Evolutionary conservation across 2,113 vertebrate species (phyloP), one percentile per base, ranked within the genome.

Genomic region (Ptilorrhoa leucosticta): DNA sequence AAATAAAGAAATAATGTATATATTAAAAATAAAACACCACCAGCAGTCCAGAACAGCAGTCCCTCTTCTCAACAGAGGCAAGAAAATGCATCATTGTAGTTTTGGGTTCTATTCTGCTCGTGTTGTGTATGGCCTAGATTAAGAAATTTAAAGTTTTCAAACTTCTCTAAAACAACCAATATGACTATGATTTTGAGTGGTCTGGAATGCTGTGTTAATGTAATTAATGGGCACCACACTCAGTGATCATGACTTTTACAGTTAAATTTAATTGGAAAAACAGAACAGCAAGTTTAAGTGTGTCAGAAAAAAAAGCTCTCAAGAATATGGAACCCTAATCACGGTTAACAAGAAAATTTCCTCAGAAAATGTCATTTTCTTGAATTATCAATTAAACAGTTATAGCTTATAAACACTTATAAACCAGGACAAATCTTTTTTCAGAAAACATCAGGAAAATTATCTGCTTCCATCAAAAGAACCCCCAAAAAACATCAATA

Each of bases 401-500:
- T 58, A 56, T 3, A 48, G 20, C 26, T 66, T 66, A 76, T 13
- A 40, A 75, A 57, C 16, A 21, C 10, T 42, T 61, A 31, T 4
- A 50, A 93, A 57, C 10, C 10, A 72, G 13, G 13, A 60, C 5
- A 20, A 71, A 7, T 64, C 0, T 6, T 76, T 48, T 83, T 63
- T 14, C 40, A 83, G 11, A 79, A 90, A 79, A 28, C 1, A 5
- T 22, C 5, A 64, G 12, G 6, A 63, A 75, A 79, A 70, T n/a
- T 31, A 22, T 54, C 56, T 79, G 7, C 26, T 85, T 77, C 30
- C 17, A 45, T 31, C 0, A 39, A 80, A 91, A 26, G 65, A 45
- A 6, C 1, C 0, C 0, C 7, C 7, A 7, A 13, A 78, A 31
- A 16, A 2, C 2, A 6, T 44, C 13, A 30, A 23, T 37, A 54